These are phyloP conservation scores for Tenthredo mesomela DNA, from an alignment of 2,888 invertebrate genomes.

Conservation along the genomic window DNA sequence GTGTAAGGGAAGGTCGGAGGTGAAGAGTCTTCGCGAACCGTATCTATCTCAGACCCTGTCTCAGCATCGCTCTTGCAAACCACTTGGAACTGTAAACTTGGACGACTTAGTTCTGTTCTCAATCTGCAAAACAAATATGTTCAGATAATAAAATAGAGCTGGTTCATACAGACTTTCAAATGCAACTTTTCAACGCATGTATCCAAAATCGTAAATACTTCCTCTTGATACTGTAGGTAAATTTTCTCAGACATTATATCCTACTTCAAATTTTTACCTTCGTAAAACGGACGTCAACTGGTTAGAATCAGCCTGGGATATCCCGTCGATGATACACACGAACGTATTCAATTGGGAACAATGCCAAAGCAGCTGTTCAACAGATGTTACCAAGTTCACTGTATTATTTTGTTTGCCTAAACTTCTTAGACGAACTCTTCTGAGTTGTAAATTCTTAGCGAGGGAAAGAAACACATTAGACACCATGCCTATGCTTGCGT, in stretches of 20 bases:
- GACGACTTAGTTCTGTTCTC: neutral
- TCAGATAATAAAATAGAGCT: neutral
- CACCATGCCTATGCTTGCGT: neutral
- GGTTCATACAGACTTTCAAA: neutral
- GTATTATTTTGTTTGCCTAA: neutral
- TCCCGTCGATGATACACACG: neutral
- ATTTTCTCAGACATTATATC: neutral
- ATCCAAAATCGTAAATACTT: neutral
- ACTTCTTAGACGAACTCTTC: slow-evolving; percentile 6
- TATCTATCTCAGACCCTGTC: neutral
- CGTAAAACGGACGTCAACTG: neutral
- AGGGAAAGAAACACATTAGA: neutral
- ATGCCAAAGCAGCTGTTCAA: neutral
- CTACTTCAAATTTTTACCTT: neutral
- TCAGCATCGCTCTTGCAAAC: neutral
- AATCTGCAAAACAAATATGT: neutral
- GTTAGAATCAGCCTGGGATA: neutral
- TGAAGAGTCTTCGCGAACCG: neutral
- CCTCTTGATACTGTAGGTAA: neutral
- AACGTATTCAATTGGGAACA: neutral
- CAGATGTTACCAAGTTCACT: neutral
- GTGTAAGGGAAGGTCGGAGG: neutral
- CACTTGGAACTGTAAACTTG: slow-evolving; percentile 4
- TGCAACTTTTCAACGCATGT: neutral
- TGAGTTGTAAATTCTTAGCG: neutral